Evolutionary conservation across 2,888 invertebrate genomes (phyloP), one percentile per base, ranked within the genome.

Genomic region (Hydropsyche betteni): DNA sequence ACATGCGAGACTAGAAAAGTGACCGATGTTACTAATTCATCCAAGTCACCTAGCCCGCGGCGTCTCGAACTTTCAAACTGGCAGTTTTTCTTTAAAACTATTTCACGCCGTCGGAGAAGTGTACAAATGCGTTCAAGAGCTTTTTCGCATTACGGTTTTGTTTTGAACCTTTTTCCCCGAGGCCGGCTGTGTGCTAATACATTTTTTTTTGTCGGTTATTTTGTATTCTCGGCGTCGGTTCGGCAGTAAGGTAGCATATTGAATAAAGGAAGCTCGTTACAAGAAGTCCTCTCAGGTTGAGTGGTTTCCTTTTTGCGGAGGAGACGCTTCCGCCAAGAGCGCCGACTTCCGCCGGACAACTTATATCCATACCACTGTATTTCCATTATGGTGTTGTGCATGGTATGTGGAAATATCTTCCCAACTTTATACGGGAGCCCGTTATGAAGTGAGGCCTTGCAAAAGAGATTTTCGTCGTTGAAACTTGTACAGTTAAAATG

Each of bases 211-310:
- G 58, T n/a, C 10, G 44, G 44, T 44, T 44, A 44, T 44, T 44
- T 44, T 44, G 44, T 44, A 44, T 44, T 44, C 44, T 24, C 58
- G 14, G 58, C 58, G 58, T 24, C 24, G n/a, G 68, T 68, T 68
- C 68, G 44, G n/a, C 36, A 34, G 68, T 34, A 51, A 69, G 69
- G 69, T 50, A 51, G 69, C 69, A 69, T 69, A 69, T 69, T 69
- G 69, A 69, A 69, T 69, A 69, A 69, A 69, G 69, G 69, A 69
- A 69, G 69, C 69, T 69, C 69, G 69, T 69, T 69, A 69, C 51
- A 51, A 69, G 69, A 38, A 38, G 69, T 69, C 69, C 51, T 69
- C 69, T 44, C 33, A 69, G 69, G 69, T 44, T 69, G 51, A 44
- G 69, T 38, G 68, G 68, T 44, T 68, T 68, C 68, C 68, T 68